Percentiles rank a stretch among this genome's conserved stretches.
phyloP scores from a whole-genome alignment of 53 echinoderm and acorn worm species.

The Holothuria scabra region DNA sequence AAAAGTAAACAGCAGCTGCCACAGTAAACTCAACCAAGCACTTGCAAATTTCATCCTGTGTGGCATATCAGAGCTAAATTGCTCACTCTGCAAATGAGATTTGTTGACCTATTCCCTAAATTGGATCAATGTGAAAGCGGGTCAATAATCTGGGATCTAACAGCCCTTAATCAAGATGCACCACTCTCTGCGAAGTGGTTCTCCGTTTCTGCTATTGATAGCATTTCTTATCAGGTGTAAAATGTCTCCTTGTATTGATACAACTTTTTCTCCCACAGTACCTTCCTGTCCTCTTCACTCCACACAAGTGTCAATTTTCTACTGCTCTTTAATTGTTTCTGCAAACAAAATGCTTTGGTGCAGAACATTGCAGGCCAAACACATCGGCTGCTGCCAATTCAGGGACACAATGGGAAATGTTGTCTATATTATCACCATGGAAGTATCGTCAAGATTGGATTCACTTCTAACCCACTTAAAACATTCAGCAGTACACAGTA shows the following conservation, averaged over 20 bases:
- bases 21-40: too few species aligned
- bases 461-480: too few species aligned
- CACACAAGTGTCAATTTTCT: conserved; percentile 37
- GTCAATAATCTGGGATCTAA: conserved; percentile 29
- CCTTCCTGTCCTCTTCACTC: conserved; percentile 26
- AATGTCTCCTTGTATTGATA: conserved; percentile 5
- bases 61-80: conserved; percentile 8
- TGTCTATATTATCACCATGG: too few species aligned
- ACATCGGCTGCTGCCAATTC: too few species aligned
- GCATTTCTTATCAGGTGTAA: conserved; percentile 7
- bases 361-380: too few species aligned
- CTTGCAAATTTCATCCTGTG: neutral
- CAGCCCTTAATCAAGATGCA: conserved; percentile 14
- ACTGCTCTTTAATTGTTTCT: conserved; percentile 21
- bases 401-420: too few species aligned
- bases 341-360: conserved; percentile 6
- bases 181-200: conserved; percentile 39
- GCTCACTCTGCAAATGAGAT: conserved; percentile 30
- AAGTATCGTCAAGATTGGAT: too few species aligned
- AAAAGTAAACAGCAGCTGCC: too few species aligned
- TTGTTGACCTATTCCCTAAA: conserved; percentile 41
- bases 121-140: conserved; percentile 31
- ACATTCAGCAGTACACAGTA: too few species aligned
- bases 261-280: neutral
- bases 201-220: neutral